Base-by-base conservation (phyloP, 2,113 vertebrate genomes). In the Theropithecus gelada region DNA sequence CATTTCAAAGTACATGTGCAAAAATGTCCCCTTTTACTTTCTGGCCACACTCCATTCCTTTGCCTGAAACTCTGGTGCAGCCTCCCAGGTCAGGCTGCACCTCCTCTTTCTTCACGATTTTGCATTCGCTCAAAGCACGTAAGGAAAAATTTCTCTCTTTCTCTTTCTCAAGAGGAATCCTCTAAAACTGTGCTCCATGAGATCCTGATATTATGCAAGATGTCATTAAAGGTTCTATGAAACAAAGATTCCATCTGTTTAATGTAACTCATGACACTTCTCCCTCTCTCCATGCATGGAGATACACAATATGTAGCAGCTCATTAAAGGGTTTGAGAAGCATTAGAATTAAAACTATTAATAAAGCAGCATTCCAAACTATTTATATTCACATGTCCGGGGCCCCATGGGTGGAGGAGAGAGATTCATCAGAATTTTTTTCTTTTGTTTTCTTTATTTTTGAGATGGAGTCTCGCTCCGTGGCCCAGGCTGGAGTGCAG, bases 391-490 rank as follows among this genome's bases (percentile, higher is more conserved):
- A 48, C 18, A 22, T 6, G 9, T 5, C 11, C 35, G 10, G 9
- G 5, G 20, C 8, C 35, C 57, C 9, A 12, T 18, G 48, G 6
- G 9, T 83, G 32, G 25, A 8, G 25, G 32, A 59, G 1, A 43
- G 13, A 10, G 9, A 76, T 9, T 45, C 6, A 32, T 20, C 7
- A 50, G 9, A 73, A 45, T 20, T 52, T 10, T 8, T 59, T 50
- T 14, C 13, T 48, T 50, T 50, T 4, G 0, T 13, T 14, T 14
- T 12, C 12, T 48, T 48, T 48, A 10, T 45, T 48, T 48, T 50
- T 50, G 12, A 50, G 48, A 50, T 0, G 12, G 13, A 50, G 12
- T 1, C 48, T 50, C 12, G 0, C 48, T 13, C 48, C 14, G 48
- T 13, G 12, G 48, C 12, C 48, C 48, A 50, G 48, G 12, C 48